Percentiles rank a stretch among this genome's conserved stretches.
Evolutionary conservation across 1,140 invertebrate species (phyloP).

Genomic region (Melanaphis sacchari): DNA sequence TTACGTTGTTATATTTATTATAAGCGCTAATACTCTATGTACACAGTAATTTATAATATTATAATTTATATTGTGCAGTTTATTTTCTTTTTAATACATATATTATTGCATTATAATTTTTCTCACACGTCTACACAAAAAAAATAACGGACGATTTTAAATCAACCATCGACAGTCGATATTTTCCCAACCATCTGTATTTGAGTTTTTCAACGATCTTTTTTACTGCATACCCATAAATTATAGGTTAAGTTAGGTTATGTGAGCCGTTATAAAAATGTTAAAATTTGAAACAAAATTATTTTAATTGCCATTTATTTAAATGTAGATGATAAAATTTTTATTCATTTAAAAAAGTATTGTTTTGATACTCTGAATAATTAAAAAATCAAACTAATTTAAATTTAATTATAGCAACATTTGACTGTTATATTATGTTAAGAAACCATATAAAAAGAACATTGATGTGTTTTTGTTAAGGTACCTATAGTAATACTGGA

Average conservation of each 20-base stretch:
- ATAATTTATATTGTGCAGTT: not conserved
- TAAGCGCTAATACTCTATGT: not conserved
- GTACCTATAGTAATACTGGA: not conserved
- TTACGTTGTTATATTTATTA: too few species aligned
- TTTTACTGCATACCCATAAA: too few species aligned
- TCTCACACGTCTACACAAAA: not conserved
- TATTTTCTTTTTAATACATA: not conserved
- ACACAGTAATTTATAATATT: not conserved
- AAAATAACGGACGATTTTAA: not conserved
- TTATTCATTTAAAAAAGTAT: not conserved
- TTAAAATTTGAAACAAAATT: not conserved
- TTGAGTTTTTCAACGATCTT: not conserved
- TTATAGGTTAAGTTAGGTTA: too few species aligned
- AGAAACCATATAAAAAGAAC: not conserved
- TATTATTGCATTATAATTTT: not conserved
- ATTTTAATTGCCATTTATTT: not conserved
- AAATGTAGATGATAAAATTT: not conserved
- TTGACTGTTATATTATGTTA: not conserved
- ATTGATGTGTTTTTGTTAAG: not conserved
- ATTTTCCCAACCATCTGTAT: not conserved
- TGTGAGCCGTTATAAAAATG: not conserved
- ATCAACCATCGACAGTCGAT: not conserved
- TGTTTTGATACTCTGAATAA: not conserved
- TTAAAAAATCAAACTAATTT: not conserved
- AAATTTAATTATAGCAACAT: not conserved